Percentiles rank a stretch among this genome's conserved stretches.
These are phyloP conservation scores for Pelusios castaneus DNA, from an alignment of 2,113 vertebrate genomes.

Conservation along the genomic window DNA sequence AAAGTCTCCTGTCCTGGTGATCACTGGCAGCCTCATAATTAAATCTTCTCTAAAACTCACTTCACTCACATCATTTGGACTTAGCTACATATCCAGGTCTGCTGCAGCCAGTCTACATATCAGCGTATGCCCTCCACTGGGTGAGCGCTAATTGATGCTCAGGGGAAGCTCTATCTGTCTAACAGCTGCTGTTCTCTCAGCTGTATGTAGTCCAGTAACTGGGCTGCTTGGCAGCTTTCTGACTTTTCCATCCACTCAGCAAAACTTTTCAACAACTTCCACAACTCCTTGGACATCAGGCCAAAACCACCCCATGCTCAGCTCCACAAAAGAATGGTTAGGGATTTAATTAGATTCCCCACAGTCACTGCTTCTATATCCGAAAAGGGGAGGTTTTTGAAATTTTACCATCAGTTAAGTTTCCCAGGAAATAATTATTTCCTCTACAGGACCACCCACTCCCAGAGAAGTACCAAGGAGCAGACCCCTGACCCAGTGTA, in stretches of 20 bases:
- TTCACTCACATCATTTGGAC: background rate
- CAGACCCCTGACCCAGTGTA: background rate
- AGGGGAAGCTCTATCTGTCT: background rate
- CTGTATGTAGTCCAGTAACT: background rate
- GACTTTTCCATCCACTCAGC: background rate
- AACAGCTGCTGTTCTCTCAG: background rate
- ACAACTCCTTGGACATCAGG: background rate
- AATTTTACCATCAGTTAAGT: background rate
- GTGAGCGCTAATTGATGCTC: background rate
- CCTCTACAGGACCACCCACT: background rate
- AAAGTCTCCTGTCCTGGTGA: background rate
- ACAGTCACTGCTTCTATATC: background rate
- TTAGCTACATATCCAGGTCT: background rate
- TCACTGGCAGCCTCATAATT: background rate
- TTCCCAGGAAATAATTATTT: background rate
- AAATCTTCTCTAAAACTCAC: background rate
- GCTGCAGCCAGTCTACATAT: fast-evolving
- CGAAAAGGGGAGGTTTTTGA: background rate
- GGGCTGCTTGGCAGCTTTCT: background rate
- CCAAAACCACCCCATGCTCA: slow-evolving; percentile 17
- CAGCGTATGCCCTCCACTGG: fast-evolving
- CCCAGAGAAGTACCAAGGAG: background rate
- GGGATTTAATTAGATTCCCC: background rate
- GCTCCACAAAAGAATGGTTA: background rate
- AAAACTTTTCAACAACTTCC: slow-evolving; percentile 20